Conservation (phyloP, 2,797 vertebrate genomes). For the Leontopithecus rosalia region DNA sequence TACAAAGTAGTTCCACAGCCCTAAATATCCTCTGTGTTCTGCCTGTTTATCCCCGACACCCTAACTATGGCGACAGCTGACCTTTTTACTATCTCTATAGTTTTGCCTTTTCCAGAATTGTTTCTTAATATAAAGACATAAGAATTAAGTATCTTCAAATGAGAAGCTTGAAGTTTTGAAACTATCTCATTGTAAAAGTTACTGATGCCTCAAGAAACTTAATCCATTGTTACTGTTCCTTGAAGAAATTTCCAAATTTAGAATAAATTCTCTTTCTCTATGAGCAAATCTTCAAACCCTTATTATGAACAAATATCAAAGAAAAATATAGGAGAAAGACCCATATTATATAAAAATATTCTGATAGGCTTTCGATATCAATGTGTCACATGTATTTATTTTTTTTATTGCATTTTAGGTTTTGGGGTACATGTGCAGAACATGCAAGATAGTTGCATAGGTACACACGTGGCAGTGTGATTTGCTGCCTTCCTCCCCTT, state of each 20-base stretch:
- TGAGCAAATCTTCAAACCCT: not conserved
- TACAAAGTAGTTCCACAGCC: not conserved
- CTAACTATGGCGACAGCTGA: not conserved
- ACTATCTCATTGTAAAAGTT: not conserved
- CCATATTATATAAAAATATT: not conserved
- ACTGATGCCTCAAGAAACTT: not conserved
- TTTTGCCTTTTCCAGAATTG: not conserved
- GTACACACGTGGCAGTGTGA: too few species aligned
- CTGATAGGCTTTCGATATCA: not conserved
- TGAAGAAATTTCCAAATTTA: not conserved
- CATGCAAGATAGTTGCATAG: too few species aligned
- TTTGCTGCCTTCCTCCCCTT: too few species aligned
- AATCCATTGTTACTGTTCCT: not conserved
- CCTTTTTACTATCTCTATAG: not conserved
- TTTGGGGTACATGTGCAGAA: too few species aligned
- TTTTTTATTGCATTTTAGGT: too few species aligned
- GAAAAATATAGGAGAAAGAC: not conserved
- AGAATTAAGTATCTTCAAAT: not conserved
- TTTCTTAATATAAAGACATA: not conserved
- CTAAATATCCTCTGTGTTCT: not conserved
- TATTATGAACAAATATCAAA: not conserved
- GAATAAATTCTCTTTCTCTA: not conserved
- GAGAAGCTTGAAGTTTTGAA: not conserved
- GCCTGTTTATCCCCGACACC: too few species aligned
- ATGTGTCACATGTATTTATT: not conserved